Evolutionary conservation across 2,113 vertebrate species (phyloP), one percentile per base, ranked within the genome.

Genomic region (Anthoscopus minutus): DNA sequence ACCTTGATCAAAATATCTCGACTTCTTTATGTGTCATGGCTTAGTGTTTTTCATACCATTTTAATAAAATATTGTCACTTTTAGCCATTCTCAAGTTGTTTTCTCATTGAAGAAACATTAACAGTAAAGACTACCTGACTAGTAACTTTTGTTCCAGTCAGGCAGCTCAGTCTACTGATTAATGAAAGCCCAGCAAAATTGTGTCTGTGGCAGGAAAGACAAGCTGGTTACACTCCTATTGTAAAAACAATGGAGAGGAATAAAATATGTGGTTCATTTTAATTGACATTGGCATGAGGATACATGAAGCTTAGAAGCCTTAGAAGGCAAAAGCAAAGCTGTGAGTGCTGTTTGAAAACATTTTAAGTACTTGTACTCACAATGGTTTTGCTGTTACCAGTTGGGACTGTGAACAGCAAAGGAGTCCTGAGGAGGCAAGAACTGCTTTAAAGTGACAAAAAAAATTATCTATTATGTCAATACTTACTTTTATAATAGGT

Each of bases 401-500:
- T n/a, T 61, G 15, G 12, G 31, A 74, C 21, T 45, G 11, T n/a
- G n/a, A 89, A 69, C 48, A 69, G 31, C 44, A 84, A 84, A 91
- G 47, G 25, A 62, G 58, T 21, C 30, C 14, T 57, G 25, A 87
- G 35, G 38, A 86, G 30, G 48, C 58, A 92, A 80, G 23, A 89
- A 31, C 28, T 65, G 4, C n/a, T 65, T 51, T 51, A 23, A 78
- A 66, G 65, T 14, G 42, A 45, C 51, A 70, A 91, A 40, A 40
- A 5, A 2, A 5, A 21, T 27, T 19, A 45, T 24, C 28, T 86
- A 10, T 77, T 87, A 28, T 20, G 7, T n/a, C 0, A 0, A 44
- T 50, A 53, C 10, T 67, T 1, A 2, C 11, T 86, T 83, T 83
- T 86, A 13, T 19, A 51, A 50, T 7, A 76, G 35, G 4, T 64